A percentile compares a stretch with the other conserved stretches of the same genome.
Conservation (phyloP, 2,888 invertebrate species). For the Marasmarcha lunaedactyla region DNA sequence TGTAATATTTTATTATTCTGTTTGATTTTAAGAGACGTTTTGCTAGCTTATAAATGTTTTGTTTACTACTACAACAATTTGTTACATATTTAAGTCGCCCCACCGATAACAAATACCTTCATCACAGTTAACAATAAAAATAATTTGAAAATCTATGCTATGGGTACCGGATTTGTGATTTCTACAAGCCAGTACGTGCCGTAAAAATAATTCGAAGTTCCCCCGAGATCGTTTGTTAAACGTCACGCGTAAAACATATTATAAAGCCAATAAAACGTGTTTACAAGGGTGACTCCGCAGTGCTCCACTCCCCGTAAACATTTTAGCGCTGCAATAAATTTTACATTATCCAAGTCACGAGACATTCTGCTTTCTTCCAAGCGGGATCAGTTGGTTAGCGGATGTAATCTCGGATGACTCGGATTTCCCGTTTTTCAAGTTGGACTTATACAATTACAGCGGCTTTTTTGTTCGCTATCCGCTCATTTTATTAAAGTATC, state of each 20-base stretch:
- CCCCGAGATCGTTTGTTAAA: constrained; percentile 68
- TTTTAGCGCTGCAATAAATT: constrained; percentile 69
- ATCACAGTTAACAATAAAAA: no score
- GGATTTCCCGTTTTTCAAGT: constrained; percentile 48
- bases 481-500: neutral
- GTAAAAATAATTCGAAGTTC: constrained; percentile 68
- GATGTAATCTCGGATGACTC: constrained; percentile 60
- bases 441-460: constrained; percentile 56
- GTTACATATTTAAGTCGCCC: no score
- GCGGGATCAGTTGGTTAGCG: constrained; percentile 66
- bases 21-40: no score
- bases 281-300: constrained; percentile 63
- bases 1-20: no score
- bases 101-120: no score
- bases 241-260: constrained; percentile 71
- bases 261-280: constrained; percentile 71
- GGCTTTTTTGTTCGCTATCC: constrained; percentile 21
- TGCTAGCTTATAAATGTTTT: no score
- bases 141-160: constrained; percentile 4
- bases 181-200: constrained; percentile 35
- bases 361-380: constrained; percentile 65
- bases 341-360: constrained; percentile 64
- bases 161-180: constrained; percentile 2
- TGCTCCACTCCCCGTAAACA: constrained; percentile 62
- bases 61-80: no score